Evolutionary conservation across 2,113 vertebrate genomes (phyloP).

Genomic region (Alaudala cheleensis): DNA sequence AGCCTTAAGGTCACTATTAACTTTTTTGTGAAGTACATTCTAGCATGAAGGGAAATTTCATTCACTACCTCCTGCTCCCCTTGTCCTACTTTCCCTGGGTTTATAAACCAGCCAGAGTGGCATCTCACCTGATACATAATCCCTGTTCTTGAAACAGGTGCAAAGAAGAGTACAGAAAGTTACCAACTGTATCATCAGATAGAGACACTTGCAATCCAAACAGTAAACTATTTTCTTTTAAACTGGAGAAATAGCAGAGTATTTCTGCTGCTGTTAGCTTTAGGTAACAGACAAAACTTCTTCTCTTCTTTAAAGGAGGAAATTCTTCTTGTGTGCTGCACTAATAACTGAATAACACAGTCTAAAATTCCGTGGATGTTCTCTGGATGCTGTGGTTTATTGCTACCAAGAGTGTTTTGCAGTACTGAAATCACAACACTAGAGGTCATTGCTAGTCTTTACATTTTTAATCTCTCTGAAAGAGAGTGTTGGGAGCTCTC

Average conservation of each 20-base stretch:
- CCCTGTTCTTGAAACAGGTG: background rate
- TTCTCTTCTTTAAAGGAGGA: background rate
- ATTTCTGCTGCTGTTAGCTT: background rate
- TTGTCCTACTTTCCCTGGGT: background rate
- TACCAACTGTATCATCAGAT: fast-evolving
- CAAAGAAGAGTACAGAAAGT: background rate
- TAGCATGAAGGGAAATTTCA: background rate
- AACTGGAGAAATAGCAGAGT: background rate
- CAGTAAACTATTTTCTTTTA: background rate
- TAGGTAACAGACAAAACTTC: background rate
- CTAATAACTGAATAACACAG: background rate
- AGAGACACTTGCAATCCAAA: background rate
- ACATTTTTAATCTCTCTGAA: background rate
- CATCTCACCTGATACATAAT: background rate
- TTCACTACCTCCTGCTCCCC: background rate
- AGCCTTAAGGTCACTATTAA: background rate
- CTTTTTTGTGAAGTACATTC: background rate
- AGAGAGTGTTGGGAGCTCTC: background rate
- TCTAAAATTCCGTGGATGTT: background rate
- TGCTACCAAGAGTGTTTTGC: background rate
- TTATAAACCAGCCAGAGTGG: background rate
- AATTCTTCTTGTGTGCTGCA: background rate
- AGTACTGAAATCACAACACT: background rate
- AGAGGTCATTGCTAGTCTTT: conserved; percentile 41
- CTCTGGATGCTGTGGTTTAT: background rate